Evolutionary conservation across 2,888 invertebrate species (phyloP).

Genomic region (Acronicta alni): DNA sequence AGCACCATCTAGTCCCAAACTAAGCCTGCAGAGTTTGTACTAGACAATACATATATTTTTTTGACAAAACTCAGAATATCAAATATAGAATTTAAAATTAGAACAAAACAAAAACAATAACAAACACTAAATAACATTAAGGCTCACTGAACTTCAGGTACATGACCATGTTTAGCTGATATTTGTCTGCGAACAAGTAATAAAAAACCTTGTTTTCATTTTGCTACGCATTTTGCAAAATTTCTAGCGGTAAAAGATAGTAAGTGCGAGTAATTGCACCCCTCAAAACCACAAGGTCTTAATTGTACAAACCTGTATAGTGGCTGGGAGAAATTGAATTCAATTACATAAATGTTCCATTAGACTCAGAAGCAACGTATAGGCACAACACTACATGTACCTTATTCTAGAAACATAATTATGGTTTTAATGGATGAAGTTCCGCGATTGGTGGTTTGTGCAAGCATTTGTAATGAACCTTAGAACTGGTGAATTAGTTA

Average conservation of each 20-base stretch:
- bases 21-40: too few relatives aligned
- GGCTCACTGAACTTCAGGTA: too few relatives aligned
- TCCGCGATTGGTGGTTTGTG: not conserved
- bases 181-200: too few relatives aligned
- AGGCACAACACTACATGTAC: not conserved
- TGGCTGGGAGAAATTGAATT: slow-evolving; percentile 1
- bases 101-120: too few relatives aligned
- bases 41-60: too few relatives aligned
- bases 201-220: too few relatives aligned
- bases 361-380: not conserved
- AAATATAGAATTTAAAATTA: too few relatives aligned
- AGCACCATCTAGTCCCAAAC: too few relatives aligned
- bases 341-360: slow-evolving; percentile 1
- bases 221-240: not conserved
- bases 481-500: too few relatives aligned
- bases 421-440: not conserved
- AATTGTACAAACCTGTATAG: slow-evolving; percentile 1
- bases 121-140: too few relatives aligned
- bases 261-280: not conserved
- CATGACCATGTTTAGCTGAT: too few relatives aligned
- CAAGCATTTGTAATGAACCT: not conserved
- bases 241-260: not conserved
- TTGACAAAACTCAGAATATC: too few relatives aligned
- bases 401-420: not conserved
- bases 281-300: not conserved